Evolutionary conservation across 1,140 invertebrate species (phyloP), one percentile per base, ranked within the genome.

Genomic region (Armadillidium nasatum): DNA sequence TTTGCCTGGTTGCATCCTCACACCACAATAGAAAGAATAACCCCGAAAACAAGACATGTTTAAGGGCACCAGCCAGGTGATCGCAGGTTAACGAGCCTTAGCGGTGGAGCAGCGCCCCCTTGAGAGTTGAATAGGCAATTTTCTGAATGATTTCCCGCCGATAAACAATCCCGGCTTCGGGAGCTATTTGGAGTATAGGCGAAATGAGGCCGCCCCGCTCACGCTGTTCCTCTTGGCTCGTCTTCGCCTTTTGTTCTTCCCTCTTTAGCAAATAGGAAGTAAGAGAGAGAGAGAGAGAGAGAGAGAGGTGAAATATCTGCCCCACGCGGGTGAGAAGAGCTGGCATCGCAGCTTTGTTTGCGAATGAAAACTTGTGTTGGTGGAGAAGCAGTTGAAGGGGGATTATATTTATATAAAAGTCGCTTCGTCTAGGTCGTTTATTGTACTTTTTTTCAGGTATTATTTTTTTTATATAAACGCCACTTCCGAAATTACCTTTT

Each of bases 401-500:
- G 50, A 60, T 60, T 60, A 60, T 60, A 60, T 60, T 60, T 60
- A 60, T 60, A 60, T 60, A 60, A 60, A 60, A 60, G 50, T 60
- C 50, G 50, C 50, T 60, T 60, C 50, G 50, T 7, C 19, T 60
- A 60, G 11, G 2, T 60, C 50, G 50, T 60, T 60, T 60, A 60
- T 19, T 13, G 50, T 19, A 15, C 19, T 60, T 60, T 60, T 13
- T 60, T 60, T 60, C 50, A 19, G 19, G 50, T 19, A 15, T 60
- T 60, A 15, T 60, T 60, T 60, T 60, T 60, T 60, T 60, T 60
- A 15, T 19, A 15, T 60, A 60, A 19, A 19, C 19, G 50, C 50
- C 50, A 60, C 50, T 60, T 60, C 50, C 11, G 50, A 60, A 60
- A 60, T 60, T 60, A 19, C 50, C 11, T 15, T 60, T 60, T 60